Evolutionary conservation across 2,797 vertebrate species (phyloP), one percentile per base, ranked within the genome.

Genomic region (Hapalemur alaotrensis): DNA sequence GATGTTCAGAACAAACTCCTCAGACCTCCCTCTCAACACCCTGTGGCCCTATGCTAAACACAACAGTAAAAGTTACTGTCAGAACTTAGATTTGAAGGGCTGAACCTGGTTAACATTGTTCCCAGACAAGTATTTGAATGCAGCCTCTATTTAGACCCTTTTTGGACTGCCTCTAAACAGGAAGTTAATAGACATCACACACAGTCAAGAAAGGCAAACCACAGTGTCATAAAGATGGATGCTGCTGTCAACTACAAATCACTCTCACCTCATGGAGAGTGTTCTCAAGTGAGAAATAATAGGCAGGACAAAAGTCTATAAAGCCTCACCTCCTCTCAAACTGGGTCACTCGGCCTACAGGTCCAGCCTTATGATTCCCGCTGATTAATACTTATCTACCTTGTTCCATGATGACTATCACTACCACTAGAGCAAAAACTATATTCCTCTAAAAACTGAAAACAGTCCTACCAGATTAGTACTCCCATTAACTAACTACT

Each of bases 141-240:
- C 43, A 87, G 59, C 32, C 57, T 97, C 78, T 96, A 76, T 69
- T 95, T 65, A 43, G 91, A 86, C 46, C 8, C 90, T 85, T 73
- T 54, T 80, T 23, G 1, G 54, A 88, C 57, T 4, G 59, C 50
- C 57, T 95, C 79, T 78, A 83, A 94, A 97, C 96, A 96, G 98
- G 98, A 98, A 98, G 97, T 97, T 97, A 97, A 89, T 50, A 97
- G 91, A 93, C 95, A 97, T 95, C 22, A 93, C 85, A 70, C 83
- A 59, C 12, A 67, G 95, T 83, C 79, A 79, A 79, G 61, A 85
- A 52, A 97, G 69, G 59, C 95, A 95, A 97, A 97, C 93, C 96
- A 94, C 97, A 93, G 75, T 63, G 90, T 94, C 61, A 93, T 89
- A 96, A 98, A 98, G 97, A 98, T 97, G 98, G 98, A 98, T 97